These are phyloP conservation scores for Thymallus thymallus DNA, from an alignment of 2,113 vertebrate species.

Conservation along the genomic window DNA sequence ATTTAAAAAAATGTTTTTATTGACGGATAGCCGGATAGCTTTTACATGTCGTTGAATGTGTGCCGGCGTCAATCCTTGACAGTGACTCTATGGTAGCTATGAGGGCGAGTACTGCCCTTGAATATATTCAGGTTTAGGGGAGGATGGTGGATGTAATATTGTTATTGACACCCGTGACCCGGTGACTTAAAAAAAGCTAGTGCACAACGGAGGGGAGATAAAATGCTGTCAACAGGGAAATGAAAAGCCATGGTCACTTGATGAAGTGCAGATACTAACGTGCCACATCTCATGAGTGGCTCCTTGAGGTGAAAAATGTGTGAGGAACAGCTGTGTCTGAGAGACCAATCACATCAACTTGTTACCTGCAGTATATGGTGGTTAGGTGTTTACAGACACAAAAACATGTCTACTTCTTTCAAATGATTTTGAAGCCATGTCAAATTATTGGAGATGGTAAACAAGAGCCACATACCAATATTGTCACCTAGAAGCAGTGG, in stretches of 20 bases:
- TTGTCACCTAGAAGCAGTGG: neutral
- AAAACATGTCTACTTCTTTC: neutral
- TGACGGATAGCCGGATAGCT: no score
- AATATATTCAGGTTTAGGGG: neutral
- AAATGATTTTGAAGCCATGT: neutral
- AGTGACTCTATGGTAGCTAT: neutral
- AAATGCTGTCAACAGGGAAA: neutral
- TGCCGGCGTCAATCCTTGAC: neutral
- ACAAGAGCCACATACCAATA: no score
- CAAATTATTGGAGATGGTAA: no score
- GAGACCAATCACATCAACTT: neutral
- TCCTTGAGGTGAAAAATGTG: neutral
- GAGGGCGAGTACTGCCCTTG: neutral
- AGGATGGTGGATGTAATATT: conserved; percentile 4
- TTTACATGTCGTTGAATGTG: neutral
- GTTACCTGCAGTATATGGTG: neutral
- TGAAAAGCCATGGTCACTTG: conserved; percentile 1
- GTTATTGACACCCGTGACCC: neutral
- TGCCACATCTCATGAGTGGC: neutral
- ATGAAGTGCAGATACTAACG: neutral
- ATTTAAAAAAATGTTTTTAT: no score
- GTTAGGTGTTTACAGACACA: neutral
- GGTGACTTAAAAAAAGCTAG: neutral
- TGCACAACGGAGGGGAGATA: neutral
- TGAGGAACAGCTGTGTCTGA: neutral